Conservation (phyloP, 2,888 invertebrate species). For the Catonia carolina region DNA sequence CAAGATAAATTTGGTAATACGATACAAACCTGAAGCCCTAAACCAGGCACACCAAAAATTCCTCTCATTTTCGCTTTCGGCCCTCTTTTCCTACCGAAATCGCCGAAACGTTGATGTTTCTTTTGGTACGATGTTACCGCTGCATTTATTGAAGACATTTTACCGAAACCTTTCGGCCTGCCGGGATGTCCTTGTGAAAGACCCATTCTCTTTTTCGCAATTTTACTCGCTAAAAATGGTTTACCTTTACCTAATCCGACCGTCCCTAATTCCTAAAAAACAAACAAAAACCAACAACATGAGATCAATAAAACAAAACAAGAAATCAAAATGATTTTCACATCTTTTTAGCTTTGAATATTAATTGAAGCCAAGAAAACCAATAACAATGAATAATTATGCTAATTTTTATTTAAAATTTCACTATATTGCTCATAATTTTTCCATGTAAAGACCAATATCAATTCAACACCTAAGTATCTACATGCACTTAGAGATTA, state of each 20-base stretch:
- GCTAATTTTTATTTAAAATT: no score
- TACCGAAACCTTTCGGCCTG: slow-evolving; percentile 57
- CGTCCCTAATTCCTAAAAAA: slow-evolving; percentile 37
- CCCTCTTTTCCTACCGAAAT: slow-evolving; percentile 75
- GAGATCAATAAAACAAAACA: slow-evolving; percentile 1
- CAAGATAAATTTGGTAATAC: no score
- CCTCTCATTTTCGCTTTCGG: slow-evolving; percentile 85
- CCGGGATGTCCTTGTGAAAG: slow-evolving; percentile 40
- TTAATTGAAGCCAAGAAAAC: no score
- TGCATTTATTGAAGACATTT: slow-evolving; percentile 36
- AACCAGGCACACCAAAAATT: slow-evolving; percentile 71
- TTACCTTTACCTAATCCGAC: slow-evolving; percentile 73
- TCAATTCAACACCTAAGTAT: no score
- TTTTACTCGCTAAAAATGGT: slow-evolving; percentile 65
- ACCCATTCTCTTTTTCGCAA: slow-evolving; percentile 70
- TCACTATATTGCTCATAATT: no score
- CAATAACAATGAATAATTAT: no score
- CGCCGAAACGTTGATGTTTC: slow-evolving; percentile 62
- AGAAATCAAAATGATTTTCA: not conserved
- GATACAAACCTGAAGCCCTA: slow-evolving; percentile 63
- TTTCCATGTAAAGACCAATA: no score
- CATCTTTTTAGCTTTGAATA: no score
- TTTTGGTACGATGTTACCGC: slow-evolving; percentile 33
- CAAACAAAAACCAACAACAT: not conserved
- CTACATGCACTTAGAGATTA: no score